Percentiles rank a stretch among this genome's conserved stretches.
Evolutionary conservation across 2,113 vertebrate genomes (phyloP).

Genomic region (Melanerpes formicivorus): DNA sequence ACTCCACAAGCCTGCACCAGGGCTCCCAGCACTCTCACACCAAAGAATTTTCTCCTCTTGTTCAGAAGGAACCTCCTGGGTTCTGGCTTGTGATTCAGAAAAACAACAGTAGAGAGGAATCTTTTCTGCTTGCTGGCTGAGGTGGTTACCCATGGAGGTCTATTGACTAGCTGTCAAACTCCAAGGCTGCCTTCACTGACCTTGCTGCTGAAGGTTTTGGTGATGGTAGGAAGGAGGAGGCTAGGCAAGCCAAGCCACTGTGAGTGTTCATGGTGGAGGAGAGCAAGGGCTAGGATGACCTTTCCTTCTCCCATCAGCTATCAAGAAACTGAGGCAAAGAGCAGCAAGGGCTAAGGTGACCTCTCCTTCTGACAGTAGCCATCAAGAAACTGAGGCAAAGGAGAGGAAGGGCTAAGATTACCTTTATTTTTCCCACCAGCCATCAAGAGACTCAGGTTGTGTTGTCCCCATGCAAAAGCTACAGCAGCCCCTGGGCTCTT

Average conservation of each 20-base stretch:
- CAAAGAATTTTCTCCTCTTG: too few species aligned
- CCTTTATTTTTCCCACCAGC: too few species aligned
- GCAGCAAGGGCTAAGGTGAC: too few species aligned
- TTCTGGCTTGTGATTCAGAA: background rate
- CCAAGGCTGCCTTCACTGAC: background rate
- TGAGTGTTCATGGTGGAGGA: fast-evolving
- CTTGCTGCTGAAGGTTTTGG: background rate
- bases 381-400: too few species aligned
- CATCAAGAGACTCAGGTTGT: too few species aligned
- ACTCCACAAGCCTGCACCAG: too few species aligned
- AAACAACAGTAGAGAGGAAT: background rate
- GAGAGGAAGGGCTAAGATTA: too few species aligned
- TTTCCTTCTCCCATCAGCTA: background rate
- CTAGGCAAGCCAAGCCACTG: background rate
- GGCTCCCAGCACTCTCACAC: too few species aligned
- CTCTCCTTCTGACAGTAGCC: too few species aligned
- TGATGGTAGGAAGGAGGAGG: background rate
- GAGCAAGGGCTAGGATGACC: background rate
- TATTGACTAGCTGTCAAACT: background rate
- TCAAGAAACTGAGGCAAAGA: background rate
- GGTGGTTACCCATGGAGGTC: background rate
- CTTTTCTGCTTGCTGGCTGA: background rate
- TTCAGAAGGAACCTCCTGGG: too few species aligned
- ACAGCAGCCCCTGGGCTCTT: background rate
- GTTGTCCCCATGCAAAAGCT: fast-evolving